A percentile compares a stretch with the other conserved stretches of the same genome.
Evolutionary conservation across 2,113 vertebrate species (phyloP).

Genomic region (Pseudopipra pipra): DNA sequence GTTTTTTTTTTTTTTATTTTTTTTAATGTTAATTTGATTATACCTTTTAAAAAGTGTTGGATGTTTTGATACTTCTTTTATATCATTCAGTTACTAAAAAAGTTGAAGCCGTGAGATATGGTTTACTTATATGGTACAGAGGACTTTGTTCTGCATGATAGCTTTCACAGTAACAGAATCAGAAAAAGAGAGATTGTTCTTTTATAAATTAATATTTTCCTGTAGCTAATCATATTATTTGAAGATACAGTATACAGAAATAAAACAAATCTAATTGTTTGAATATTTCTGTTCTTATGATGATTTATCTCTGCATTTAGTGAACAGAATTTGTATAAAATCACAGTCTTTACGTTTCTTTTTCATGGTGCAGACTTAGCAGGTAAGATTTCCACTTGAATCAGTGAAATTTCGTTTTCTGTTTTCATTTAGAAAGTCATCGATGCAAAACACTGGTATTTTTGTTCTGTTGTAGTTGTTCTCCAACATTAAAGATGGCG

Average conservation of each 20-base stretch:
- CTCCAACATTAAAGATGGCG: slow-evolving; percentile 74
- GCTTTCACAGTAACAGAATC: neutral
- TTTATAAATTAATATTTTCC: neutral
- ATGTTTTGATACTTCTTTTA: neutral
- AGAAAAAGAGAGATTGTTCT: neutral
- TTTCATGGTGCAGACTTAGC: neutral
- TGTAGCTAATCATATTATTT: neutral
- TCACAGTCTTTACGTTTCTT: neutral
- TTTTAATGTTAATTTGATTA: neutral
- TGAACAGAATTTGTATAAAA: neutral
- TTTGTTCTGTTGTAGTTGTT: slow-evolving; percentile 80
- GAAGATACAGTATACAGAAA: neutral
- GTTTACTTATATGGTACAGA: neutral
- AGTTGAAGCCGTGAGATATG: neutral
- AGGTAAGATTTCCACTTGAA: neutral
- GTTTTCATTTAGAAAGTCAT: neutral
- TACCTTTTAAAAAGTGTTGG: neutral
- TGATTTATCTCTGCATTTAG: neutral
- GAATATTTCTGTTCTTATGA: neutral
- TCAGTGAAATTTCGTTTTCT: neutral
- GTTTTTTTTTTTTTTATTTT: neutral
- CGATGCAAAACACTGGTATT: neutral
- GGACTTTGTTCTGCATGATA: neutral
- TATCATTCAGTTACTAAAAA: neutral
- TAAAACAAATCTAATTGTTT: neutral